Base-by-base conservation (phyloP, 1,140 invertebrate species). In the Dinothrombium tinctorium region DNA sequence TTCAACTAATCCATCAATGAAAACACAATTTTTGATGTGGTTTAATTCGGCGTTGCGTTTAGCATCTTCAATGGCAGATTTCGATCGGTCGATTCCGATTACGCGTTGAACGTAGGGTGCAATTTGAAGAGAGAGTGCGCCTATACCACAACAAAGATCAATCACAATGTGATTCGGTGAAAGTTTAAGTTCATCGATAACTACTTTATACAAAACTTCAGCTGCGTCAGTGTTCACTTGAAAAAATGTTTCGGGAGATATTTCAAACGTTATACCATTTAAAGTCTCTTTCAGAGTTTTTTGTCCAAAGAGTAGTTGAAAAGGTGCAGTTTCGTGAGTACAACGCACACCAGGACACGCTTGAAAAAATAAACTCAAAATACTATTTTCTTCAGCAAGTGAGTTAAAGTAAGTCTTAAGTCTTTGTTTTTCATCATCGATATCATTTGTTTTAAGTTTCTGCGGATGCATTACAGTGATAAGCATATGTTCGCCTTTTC, bases 81-180 rank as follows among this genome's bases (percentile, higher is more conserved):
- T 53, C 28, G 83, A 66, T 42, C 90, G 60, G 63, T 99, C 92
- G 19, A 98, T 57, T 1, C 90, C 92, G 45, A 94, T 58, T 2
- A 94, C 79, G 26, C 38, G 14, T 22, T 45, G 43, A 4, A 47
- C 47, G 21, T 39, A 15, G 17, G 20, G 41, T 3, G 87, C 74
- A 54, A 95, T 15, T 26, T 31, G 21, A 4, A 45, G 32, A 14
- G 86, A 84, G 52, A 96, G 90, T 4, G 86, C 89, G n/a, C 92
- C 92, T 8, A 84, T 92, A 8, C 92, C 92, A 57, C 89, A 95
- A 55, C 87, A 98, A 42, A 96, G 73, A 58, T 98, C 92, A 2
- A 98, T 51, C 4, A 95, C 55, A 3, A 74, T 72, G 0, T 74
- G 77, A 4, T 73, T 59, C 9, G 57, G 43, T 21, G 68, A 53